Evolutionary conservation across 2,113 vertebrate genomes (phyloP), one percentile per base, ranked within the genome.

Genomic region (Furnarius figulus): DNA sequence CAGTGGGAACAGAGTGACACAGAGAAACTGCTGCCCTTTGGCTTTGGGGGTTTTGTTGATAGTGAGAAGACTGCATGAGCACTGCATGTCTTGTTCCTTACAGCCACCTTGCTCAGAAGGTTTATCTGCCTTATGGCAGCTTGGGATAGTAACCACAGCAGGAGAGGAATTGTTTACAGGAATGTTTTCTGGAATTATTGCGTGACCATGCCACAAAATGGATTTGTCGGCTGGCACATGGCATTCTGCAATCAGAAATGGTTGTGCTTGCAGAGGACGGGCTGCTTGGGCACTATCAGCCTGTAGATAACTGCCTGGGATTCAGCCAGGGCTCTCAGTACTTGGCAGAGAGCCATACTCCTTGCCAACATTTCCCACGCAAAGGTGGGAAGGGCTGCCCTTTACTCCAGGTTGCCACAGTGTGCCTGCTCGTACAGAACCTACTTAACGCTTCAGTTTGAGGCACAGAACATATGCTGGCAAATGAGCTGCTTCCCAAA

Each of bases 331-430:
- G 74, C 85, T 90, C 72, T 14, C 77, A 12, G 87, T 11, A 35
- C 42, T 50, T 71, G 72, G 88, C 72, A 71, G 42, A 46, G 40
- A 49, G 65, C 88, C 79, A 77, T 24, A 33, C 27, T 78, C 40
- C 72, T 75, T 89, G 94, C 95, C 90, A 95, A 6, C 71, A 24
- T 52, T 71, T 88, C 94, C 97, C 89, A 96, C 52, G 30, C 89
- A 85, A 63, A 83, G 68, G 88, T 91, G 85, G 75, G 90, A 65
- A 93, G 66, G 65, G 46, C 78, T 85, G 91, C 81, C 89, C 89
- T 93, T 77, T 61, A 11, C 66, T 85, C 68, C 87, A 85, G 88
- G 88, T 78, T 87, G 84, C 61, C 66, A 56, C 73, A 78, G 73
- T 42, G 85, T 94, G 91, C 47, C 63, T 88, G 58, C 13, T 9